Base-by-base conservation (phyloP, 2,113 vertebrate species). In the Siniperca knerii region DNA sequence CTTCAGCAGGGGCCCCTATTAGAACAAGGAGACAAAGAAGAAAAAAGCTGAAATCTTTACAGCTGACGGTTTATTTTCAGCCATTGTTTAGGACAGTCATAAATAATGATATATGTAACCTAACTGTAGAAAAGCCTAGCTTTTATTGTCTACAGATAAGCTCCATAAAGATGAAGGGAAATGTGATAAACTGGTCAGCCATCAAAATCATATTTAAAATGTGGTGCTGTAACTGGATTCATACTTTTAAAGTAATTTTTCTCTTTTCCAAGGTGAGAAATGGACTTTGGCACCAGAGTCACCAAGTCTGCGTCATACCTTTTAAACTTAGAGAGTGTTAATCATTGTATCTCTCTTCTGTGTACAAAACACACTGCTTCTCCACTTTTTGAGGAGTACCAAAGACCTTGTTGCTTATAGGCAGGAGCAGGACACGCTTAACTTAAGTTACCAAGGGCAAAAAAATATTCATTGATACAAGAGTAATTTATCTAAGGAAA, bases 261-360 rank as follows among this genome's bases (percentile, higher is more conserved):
- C 18, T 60, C 33, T 58, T 66, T 54, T 62, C 60, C 37, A 58
- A 33, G 29, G 3, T 62, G 61, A 75, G 20, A 77, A 77, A 84
- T 44, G 20, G 78, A 84, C 57, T 84, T 44, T 35, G 83, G 70
- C 77, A 83, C 77, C 66, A n/a, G n/a, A n/a, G n/a, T n/a, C n/a
- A n/a, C n/a, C n/a, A 64, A 81, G 87, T 90, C 81, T 89, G 76
- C 29, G 10, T 68, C 29, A 29, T 23, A 75, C 52, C 40, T 67
- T 70, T 79, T 57, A 83, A 84, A 65, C 37, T 0, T 21, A 29
- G 62, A 55, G 60, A 29, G 29, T 62, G 78, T 90, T 83, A 77
- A 91, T 90, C 92, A 90, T 79, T 73, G 18, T 90, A 86, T 87
- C 87, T 91, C n/a, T 55, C 6, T n/a, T 89, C 70, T 93, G 87